Evolutionary conservation across 2,888 invertebrate species (phyloP), one percentile per base, ranked within the genome.

Genomic region (Ecliptopera silaceata): DNA sequence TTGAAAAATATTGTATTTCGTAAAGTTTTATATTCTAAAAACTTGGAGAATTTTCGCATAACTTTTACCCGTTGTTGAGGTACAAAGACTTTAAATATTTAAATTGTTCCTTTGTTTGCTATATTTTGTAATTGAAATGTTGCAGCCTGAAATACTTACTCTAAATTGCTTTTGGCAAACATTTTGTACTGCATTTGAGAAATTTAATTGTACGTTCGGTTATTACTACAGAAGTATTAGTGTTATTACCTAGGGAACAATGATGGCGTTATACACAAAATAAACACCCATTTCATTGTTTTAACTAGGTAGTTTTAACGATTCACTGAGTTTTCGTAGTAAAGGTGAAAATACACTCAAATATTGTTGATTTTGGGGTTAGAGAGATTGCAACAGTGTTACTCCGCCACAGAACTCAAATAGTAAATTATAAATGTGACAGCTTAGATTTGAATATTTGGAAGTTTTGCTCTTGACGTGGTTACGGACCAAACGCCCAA

Each of bases 161-260:
- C 8, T 34, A 12, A 48, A 48, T 48, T 48, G 38, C 38, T 39
- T 48, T 48, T 48, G 39, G 47, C 47, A 48, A 48, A 15, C 38
- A 39, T 11, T 48, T 29, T 20, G 6, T 5, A 32, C 18, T 2
- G 3, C n/a, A 26, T 15, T 26, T 38, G 17, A 15, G 15, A 44
- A 20, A 4, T 20, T 20, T 20, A 2, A 20, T 20, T 20, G 20
- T 20, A 4, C 3, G 3, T 20, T 26, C 3, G 26, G 11, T 50
- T 5, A 32, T 41, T 22, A 41, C n/a, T 20, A 12, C 13, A 6
- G 10, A 38, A 42, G 8, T 22, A 38, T 38, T 8, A 1, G 2
- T 22, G 41, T 20, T 34, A 34, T 34, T 34, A 15, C 36, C 36
- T 15, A 13, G 36, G 36, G 6, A 36, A 36, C 34, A 15, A 36